These are phyloP conservation scores for Polietes domitor DNA, from an alignment of 2,888 invertebrate genomes.

Conservation along the genomic window DNA sequence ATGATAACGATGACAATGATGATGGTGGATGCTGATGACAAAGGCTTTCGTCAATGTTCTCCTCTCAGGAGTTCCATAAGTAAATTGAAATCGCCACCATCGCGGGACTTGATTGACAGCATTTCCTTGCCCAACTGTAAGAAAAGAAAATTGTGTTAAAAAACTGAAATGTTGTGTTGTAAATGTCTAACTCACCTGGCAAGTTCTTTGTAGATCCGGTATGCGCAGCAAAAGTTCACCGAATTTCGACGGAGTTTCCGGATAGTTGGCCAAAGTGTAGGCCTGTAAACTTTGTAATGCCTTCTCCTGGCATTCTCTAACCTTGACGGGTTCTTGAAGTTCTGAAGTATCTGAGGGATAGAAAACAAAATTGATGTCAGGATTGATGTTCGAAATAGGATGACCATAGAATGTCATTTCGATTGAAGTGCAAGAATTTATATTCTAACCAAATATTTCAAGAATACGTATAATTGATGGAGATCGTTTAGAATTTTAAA, in stretches of 20 bases:
- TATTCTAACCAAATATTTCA: no score
- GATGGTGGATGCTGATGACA: constrained; percentile 19
- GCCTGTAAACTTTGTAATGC: constrained; percentile 95
- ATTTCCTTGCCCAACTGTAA: constrained; percentile 95
- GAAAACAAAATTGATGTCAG: no score
- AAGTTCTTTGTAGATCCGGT: constrained; percentile 96
- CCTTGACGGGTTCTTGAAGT: constrained; percentile 95
- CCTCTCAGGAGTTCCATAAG: constrained; percentile 97
- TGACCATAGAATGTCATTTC: no score
- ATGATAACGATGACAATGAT: constrained; percentile 17
- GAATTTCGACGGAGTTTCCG: constrained; percentile 96
- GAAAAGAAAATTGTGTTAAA: constrained; percentile 2
- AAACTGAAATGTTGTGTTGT: background rate
- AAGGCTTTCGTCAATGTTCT: constrained; percentile 86
- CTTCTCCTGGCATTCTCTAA: constrained; percentile 95
- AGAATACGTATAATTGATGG: no score
- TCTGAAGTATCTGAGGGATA: constrained; percentile 96
- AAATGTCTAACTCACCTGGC: constrained; percentile 85
- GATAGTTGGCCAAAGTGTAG: constrained; percentile 94
- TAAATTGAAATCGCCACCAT: constrained; percentile 96
- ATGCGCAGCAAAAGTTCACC: constrained; percentile 95
- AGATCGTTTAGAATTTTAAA: no score
- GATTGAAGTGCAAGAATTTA: no score
- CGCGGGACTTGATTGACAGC: constrained; percentile 92
- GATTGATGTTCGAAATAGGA: no score